Evolutionary conservation across 2,797 vertebrate species (phyloP).

Genomic region (Pantherophis alleghaniensis): DNA sequence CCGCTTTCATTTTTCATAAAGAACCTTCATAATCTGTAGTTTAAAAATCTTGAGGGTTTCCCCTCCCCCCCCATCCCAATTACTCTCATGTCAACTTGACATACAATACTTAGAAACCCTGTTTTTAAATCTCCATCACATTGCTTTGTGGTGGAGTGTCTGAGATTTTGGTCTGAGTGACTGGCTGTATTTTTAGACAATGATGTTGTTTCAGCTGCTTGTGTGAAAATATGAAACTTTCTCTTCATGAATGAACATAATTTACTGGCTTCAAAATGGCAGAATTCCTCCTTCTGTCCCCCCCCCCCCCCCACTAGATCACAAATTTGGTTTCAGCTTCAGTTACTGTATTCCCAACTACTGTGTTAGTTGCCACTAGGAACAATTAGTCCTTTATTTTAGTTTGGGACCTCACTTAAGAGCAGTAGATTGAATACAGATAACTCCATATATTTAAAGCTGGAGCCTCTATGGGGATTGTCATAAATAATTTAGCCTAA

Average conservation of each 20-base stretch:
- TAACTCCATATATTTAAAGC: not conserved
- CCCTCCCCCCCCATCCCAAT: too few relatives aligned
- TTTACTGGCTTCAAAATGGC: slow-evolving; percentile 58
- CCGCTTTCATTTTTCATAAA: not conserved
- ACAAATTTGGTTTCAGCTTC: slow-evolving; percentile 41
- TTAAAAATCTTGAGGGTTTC: slow-evolving; percentile 21
- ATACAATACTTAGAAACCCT: slow-evolving; percentile 8
- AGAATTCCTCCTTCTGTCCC: slow-evolving; percentile 53
- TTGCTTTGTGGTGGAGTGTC: slow-evolving; percentile 35
- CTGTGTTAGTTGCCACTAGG: slow-evolving; percentile 48
- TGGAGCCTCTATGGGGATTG: slow-evolving; percentile 50
- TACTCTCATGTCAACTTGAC: not conserved
- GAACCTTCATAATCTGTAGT: not conserved
- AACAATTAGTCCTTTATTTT: slow-evolving; percentile 62
- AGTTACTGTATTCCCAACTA: slow-evolving; percentile 47
- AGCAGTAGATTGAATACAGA: slow-evolving; percentile 58
- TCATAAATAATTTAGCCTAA: slow-evolving; percentile 79
- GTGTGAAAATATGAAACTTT: slow-evolving; percentile 51
- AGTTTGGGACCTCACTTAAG: slow-evolving; percentile 28
- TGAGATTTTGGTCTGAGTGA: slow-evolving; percentile 49
- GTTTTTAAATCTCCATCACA: slow-evolving; percentile 37
- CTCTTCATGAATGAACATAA: slow-evolving; percentile 54
- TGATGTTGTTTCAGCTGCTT: slow-evolving; percentile 70
- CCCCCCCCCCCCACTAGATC: slow-evolving; percentile 29
- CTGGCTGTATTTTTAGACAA: slow-evolving; percentile 47